Evolutionary conservation across 2,113 vertebrate genomes (phyloP).

Genomic region (Lamprotornis superbus): DNA sequence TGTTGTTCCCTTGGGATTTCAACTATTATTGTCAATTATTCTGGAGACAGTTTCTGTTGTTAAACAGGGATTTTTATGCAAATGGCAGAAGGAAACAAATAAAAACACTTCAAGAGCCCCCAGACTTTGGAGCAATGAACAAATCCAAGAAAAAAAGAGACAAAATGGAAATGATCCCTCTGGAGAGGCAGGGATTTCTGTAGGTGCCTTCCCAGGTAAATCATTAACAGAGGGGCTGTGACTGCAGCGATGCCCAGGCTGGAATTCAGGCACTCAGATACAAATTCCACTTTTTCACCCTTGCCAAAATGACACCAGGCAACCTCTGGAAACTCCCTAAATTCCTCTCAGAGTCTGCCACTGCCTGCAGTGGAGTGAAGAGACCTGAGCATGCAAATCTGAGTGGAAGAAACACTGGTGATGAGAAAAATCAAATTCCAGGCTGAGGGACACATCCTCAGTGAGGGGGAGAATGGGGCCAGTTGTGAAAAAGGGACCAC

Average conservation of each 20-base stretch:
- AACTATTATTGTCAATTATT: slow-evolving; percentile 5
- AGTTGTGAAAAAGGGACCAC: neutral
- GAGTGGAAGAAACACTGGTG: neutral
- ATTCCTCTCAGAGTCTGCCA: neutral
- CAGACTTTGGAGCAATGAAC: neutral
- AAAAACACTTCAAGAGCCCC: slow-evolving; percentile 9
- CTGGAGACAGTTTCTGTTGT: neutral
- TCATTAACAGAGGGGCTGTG: neutral
- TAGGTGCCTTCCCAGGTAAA: neutral
- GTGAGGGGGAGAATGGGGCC: neutral
- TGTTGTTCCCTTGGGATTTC: neutral
- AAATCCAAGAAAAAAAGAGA: neutral
- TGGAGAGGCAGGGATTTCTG: neutral
- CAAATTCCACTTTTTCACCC: neutral
- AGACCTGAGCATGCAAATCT: neutral
- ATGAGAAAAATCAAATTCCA: neutral
- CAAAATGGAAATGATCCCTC: neutral
- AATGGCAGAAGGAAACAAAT: slow-evolving; percentile 1
- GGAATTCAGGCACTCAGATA: neutral
- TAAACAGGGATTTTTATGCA: neutral
- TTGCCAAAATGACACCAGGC: neutral
- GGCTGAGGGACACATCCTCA: neutral
- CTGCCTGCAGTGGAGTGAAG: neutral
- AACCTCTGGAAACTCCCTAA: neutral
- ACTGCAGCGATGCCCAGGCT: neutral